phyloP scores from a whole-genome alignment of 1,140 invertebrate species.

The Scaptomyza montana region DNA sequence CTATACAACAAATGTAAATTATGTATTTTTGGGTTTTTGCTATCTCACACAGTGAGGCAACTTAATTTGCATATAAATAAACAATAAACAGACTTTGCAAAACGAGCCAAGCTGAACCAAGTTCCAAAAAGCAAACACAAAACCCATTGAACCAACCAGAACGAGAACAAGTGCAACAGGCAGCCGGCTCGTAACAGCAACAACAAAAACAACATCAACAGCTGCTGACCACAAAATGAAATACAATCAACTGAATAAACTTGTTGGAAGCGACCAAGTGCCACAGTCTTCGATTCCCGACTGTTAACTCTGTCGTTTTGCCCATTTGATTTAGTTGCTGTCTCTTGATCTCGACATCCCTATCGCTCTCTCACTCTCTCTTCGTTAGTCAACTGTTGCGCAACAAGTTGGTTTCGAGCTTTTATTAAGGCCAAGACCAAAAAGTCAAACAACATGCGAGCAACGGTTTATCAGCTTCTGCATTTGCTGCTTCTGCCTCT shows the following conservation, averaged over 20 bases:
- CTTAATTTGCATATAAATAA: conserved; percentile 55
- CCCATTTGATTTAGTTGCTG: conserved; percentile 13
- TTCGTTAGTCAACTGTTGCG: conserved; percentile 46
- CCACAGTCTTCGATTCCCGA: conserved; percentile 32
- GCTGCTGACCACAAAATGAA: conserved; percentile 34
- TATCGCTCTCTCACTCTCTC: not conserved
- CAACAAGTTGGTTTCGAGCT: conserved; percentile 58
- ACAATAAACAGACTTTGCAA: conserved; percentile 24
- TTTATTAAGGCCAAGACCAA: conserved; percentile 70
- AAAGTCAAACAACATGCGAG: conserved; percentile 39
- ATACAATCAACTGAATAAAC: conserved; percentile 42
- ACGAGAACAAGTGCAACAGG: conserved; percentile 69
- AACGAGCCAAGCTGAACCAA: conserved; percentile 38
- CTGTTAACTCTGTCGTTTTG: conserved; percentile 5
- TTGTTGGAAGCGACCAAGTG: conserved; percentile 52
- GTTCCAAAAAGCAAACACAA: conserved; percentile 23
- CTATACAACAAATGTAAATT: too few relatives aligned
- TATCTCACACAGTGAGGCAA: too few relatives aligned
- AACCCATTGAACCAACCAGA: conserved; percentile 50
- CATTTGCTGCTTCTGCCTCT: conserved; percentile 25
- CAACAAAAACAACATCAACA: conserved; percentile 39
- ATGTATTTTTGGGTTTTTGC: not conserved
- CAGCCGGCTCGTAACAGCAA: conserved; percentile 47
- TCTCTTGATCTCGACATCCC: conserved; percentile 1
- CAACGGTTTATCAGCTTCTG: conserved; percentile 51